These are phyloP conservation scores for Chelonia mydas DNA, from an alignment of 2,797 vertebrate species.

Conservation along the genomic window DNA sequence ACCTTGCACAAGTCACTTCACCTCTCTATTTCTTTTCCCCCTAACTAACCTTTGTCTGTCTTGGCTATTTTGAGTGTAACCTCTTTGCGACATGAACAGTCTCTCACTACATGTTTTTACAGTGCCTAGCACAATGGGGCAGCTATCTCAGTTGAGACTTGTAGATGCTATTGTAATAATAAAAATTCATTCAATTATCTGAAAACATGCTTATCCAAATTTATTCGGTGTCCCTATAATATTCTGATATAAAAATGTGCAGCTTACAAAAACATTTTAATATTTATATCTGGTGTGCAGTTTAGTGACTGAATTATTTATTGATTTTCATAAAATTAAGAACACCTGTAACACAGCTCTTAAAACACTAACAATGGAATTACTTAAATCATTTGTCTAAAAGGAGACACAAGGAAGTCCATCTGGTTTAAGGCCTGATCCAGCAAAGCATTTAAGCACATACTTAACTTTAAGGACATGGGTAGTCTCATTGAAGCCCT, in stretches of 20 bases:
- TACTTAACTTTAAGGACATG: neutral
- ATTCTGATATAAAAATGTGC: constrained; percentile 44
- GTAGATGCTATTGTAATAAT: constrained; percentile 70
- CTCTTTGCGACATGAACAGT: constrained; percentile 68
- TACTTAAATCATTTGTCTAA: constrained; percentile 10
- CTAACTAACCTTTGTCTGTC: constrained; percentile 73
- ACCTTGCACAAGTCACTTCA: constrained; percentile 77
- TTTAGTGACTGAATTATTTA: constrained; percentile 47
- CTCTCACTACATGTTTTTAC: constrained; percentile 76
- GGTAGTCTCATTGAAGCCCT: constrained; percentile 9
- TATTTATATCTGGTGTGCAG: constrained; percentile 57
- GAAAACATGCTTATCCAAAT: constrained; percentile 61
- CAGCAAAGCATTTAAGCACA: constrained; percentile 31
- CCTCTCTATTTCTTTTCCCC: constrained; percentile 76
- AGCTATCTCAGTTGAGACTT: constrained; percentile 73
- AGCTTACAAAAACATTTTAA: constrained; percentile 23
- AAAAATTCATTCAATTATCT: constrained; percentile 75
- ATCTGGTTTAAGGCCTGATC: constrained; percentile 3
- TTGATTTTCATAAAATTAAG: constrained; percentile 52
- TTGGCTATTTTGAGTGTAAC: constrained; percentile 75
- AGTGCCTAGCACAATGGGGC: constrained; percentile 73
- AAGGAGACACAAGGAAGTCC: constrained; percentile 45
- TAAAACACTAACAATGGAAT: constrained; percentile 40
- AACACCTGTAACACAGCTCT: neutral
- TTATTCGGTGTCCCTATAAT: constrained; percentile 62